A percentile compares a stretch with the other conserved stretches of the same genome.
phyloP scores from a whole-genome alignment of 2,113 vertebrate genomes.

The Tichodroma muraria region DNA sequence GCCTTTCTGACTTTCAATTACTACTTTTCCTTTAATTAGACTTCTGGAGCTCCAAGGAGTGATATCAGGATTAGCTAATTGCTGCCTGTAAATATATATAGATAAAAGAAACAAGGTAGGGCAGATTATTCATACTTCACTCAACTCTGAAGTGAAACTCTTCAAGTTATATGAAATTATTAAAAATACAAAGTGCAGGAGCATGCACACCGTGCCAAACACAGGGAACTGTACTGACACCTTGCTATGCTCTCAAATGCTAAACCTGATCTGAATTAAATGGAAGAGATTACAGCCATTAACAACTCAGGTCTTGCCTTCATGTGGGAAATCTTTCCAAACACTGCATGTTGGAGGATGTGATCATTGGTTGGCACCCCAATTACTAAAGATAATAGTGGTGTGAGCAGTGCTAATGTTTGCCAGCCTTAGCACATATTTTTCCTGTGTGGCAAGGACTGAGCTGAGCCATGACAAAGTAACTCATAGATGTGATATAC shows the following conservation, averaged over 20 bases:
- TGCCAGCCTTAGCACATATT: not conserved
- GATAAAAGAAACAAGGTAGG: not conserved
- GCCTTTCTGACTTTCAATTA: not conserved
- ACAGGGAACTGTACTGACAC: not conserved
- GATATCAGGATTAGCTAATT: not conserved
- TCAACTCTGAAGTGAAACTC: not conserved
- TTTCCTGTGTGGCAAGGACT: not conserved
- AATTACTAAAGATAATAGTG: not conserved
- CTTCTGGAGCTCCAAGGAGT: not conserved
- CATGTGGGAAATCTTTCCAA: not conserved
- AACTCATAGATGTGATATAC: too few species aligned
- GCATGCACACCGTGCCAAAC: accelerated
- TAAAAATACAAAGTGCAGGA: not conserved
- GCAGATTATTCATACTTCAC: not conserved
- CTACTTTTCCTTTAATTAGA: not conserved
- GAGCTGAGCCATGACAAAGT: not conserved
- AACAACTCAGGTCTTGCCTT: not conserved
- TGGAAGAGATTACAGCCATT: not conserved
- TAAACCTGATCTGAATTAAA: not conserved
- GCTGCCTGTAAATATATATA: not conserved
- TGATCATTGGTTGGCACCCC: not conserved
- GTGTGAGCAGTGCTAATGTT: not conserved
- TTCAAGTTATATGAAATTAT: not conserved
- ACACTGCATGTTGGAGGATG: not conserved
- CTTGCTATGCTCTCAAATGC: not conserved